Evolutionary conservation across 2,113 vertebrate genomes (phyloP), one percentile per base, ranked within the genome.

Genomic region (Xiphophorus couchianus): DNA sequence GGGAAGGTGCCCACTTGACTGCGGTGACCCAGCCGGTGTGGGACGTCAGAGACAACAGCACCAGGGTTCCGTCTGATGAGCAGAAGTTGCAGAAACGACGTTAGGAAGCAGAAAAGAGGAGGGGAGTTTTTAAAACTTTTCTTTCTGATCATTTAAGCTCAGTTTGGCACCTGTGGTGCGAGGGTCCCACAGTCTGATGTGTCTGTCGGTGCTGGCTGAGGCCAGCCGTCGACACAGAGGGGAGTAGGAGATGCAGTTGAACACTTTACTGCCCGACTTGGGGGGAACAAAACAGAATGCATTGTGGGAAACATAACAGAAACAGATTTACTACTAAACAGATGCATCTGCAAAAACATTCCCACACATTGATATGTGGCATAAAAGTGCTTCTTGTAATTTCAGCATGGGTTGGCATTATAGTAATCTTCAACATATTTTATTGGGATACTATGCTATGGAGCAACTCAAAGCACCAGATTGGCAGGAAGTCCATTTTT

Each of bases 11-110:
- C 98, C 98, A 99, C 85, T 96, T 96, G 44, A 99, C 96, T 1
- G 96, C 92, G 0, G 97, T 99, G 77, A 99, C 97, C 98, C 98
- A 99, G 65, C 98, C 98, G 2, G 95, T 97, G 86, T 99, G 98
- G 22, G 98, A 99, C 6, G 98, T 99, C 62, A 99, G 92, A 15
- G 97, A 97, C 64, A 98, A 90, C 9, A 95, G 94, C 77, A 99
- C 97, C 93, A 99, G 92, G 60, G 97, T 97, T 2, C 98, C 98
- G 77, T 98, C 98, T 99, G 91, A 25, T 1, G 28, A 35, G n/a
- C 13, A 5, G 33, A n/a, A 62, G 60, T 44, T 28, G 28, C n/a
- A 15, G 19, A 17, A 30, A n/a, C 2, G 8, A n/a, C 25, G n/a
- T n/a, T 3, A n/a, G 27, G 3, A 37, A 25, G 19, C 1, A 58